Evolutionary conservation across 2,113 vertebrate species (phyloP).

Genomic region (Ranitomeya imitator): DNA sequence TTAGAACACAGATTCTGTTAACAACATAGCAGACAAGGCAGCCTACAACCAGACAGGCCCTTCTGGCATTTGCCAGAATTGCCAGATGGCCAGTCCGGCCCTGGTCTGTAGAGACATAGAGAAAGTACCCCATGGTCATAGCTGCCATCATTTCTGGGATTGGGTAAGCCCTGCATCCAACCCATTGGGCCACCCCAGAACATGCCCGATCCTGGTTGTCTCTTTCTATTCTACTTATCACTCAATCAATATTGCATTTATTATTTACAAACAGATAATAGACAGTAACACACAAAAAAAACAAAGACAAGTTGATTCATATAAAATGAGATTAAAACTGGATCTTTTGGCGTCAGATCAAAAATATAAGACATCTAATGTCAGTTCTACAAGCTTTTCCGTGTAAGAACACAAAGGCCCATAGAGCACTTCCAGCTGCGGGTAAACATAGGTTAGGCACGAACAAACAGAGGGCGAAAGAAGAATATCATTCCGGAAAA

Average conservation of each 20-base stretch:
- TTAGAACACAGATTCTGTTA: too few species aligned
- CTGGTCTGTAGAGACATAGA: too few species aligned
- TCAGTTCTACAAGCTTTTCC: neutral
- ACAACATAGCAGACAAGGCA: too few species aligned
- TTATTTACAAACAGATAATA: neutral
- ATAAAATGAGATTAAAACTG: neutral
- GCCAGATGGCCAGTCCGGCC: too few species aligned
- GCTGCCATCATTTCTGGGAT: too few species aligned
- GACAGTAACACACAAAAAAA: neutral
- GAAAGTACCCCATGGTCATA: too few species aligned
- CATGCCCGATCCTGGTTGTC: neutral
- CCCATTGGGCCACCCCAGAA: too few species aligned
- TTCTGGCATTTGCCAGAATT: too few species aligned
- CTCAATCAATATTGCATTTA: neutral
- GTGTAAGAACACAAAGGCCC: neutral
- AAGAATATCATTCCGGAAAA: neutral
- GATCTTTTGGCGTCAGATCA: neutral
- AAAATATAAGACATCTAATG: neutral
- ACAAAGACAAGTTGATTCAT: neutral
- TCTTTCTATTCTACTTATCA: neutral
- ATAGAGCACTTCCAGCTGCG: neutral
- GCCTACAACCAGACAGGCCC: too few species aligned
- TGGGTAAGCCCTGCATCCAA: too few species aligned
- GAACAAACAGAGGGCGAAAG: neutral
- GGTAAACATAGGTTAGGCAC: neutral